These are phyloP conservation scores for Copsychus sechellarum DNA, from an alignment of 2,113 vertebrate species.

Conservation along the genomic window DNA sequence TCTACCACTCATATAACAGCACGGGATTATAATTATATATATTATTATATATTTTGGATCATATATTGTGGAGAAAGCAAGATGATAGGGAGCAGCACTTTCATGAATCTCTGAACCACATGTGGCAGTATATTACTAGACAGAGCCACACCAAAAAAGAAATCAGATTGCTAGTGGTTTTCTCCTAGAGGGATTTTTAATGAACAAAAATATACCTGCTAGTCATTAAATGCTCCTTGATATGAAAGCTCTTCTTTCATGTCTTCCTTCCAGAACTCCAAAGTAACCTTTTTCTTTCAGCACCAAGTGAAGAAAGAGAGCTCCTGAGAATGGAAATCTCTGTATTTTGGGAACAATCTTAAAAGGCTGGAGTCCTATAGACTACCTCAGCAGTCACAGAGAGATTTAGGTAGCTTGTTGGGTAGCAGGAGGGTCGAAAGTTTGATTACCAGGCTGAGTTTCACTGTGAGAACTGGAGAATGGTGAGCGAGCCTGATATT, in stretches of 20 bases:
- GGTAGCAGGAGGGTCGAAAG: not conserved
- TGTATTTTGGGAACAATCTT: not conserved
- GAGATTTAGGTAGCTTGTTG: not conserved
- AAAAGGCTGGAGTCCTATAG: not conserved
- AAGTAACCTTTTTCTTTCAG: not conserved
- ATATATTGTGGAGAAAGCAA: not conserved
- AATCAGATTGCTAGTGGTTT: not conserved
- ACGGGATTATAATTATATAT: not conserved
- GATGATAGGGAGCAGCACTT: not conserved
- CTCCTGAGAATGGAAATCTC: not conserved
- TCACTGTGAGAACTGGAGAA: not conserved
- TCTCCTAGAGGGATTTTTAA: not conserved
- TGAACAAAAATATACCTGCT: not conserved
- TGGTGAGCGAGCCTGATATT: not conserved
- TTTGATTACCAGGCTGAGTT: not conserved
- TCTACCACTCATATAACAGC: not conserved
- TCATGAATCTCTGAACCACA: not conserved
- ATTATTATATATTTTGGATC: not conserved
- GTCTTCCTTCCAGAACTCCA: not conserved
- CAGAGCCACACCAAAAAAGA: not conserved
- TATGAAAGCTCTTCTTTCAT: not conserved
- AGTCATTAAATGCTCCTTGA: not conserved
- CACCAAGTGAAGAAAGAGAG: not conserved
- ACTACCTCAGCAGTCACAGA: not conserved
- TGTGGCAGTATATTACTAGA: not conserved